Base-by-base conservation (phyloP, 2,113 vertebrate species). In the Polypterus bichir region DNA sequence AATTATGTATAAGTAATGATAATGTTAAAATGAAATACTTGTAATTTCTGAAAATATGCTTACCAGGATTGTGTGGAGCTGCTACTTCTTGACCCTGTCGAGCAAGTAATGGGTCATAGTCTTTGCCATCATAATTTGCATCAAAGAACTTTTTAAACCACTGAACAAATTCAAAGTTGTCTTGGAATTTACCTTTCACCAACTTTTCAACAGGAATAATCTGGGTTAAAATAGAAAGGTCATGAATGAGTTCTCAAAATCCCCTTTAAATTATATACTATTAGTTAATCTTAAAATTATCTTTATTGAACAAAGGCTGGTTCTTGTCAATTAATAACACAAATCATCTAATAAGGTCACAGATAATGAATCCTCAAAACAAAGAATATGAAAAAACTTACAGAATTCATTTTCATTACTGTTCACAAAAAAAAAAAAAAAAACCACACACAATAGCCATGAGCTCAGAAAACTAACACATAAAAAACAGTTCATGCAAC, bases 91-190 rank as follows among this genome's bases (percentile, higher is more conserved):
- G 96, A 70, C 96, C 94, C 83, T 98, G 96, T 83, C 96, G 89
- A 6, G 92, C 89, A 82, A 89, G 80, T 68, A 93, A 69, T 3
- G 96, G 96, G 82, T 98, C 94, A 55, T 98, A 98, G 67, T 97
- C 94, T 86, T 97, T 97, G 69, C 94, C 96, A 7, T 97, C 94
- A 9, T 98, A 98, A 86, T 98, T 98, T 79, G 94, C 94, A 9
- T 98, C 94, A 44, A 98, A 98, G 77, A 98, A 97, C 74, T 98
- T 98, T 87, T 98, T 98, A 74, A 98, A 98, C 96, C 96, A 98
- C 76, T 98, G 96, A 76, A 98, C 91, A 64, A 98, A 98, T 75
- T 98, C 96, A 75, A 98, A 98, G 80, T 98, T 98, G 88, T 98
- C 96, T 79, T 98, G 96, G 83, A 98, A 98, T 76, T 94, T 96